Evolutionary conservation across 2,888 invertebrate species (phyloP).

Genomic region (Agelastica alni): DNA sequence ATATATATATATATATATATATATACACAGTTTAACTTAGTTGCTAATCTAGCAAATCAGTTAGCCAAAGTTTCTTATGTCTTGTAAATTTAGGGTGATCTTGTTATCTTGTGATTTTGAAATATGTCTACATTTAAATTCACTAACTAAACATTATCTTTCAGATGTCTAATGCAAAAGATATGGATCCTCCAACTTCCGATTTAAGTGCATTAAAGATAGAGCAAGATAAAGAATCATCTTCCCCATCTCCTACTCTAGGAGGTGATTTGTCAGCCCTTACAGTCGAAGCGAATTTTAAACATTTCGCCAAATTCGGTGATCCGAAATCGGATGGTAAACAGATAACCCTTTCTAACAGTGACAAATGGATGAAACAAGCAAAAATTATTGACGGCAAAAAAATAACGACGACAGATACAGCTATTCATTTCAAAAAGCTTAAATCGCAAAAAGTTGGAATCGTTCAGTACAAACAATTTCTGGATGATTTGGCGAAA

Average conservation of each 20-base stretch:
- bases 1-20: too few relatives aligned
- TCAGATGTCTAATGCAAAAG: constrained; percentile 31
- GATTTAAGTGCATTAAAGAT: constrained; percentile 63
- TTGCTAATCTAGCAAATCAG: too few relatives aligned
- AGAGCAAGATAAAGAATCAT: constrained; percentile 57
- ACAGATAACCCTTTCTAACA: constrained; percentile 83
- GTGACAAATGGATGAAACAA: constrained; percentile 96
- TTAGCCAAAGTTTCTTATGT: too few relatives aligned
- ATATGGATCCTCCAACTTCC: constrained; percentile 40
- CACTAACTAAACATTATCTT: too few relatives aligned
- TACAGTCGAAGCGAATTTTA: constrained; percentile 72
- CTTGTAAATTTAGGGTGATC: too few relatives aligned
- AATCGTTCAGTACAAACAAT: constrained; percentile 80
- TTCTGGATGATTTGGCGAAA: constrained; percentile 83
- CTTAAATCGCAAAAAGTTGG: constrained; percentile 80
- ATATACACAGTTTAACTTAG: too few relatives aligned
- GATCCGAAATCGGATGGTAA: constrained; percentile 88
- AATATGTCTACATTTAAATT: too few relatives aligned
- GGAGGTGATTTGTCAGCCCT: constrained; percentile 10
- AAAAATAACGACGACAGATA: constrained; percentile 89
- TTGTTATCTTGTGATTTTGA: too few relatives aligned
- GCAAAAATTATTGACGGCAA: constrained; percentile 80
- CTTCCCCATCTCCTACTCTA: constrained; percentile 33
- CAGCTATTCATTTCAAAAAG: constrained; percentile 88
- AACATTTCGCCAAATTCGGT: constrained; percentile 86